These are phyloP conservation scores for Danionella cerebrum DNA, from an alignment of 2,113 vertebrate species.

Conservation along the genomic window DNA sequence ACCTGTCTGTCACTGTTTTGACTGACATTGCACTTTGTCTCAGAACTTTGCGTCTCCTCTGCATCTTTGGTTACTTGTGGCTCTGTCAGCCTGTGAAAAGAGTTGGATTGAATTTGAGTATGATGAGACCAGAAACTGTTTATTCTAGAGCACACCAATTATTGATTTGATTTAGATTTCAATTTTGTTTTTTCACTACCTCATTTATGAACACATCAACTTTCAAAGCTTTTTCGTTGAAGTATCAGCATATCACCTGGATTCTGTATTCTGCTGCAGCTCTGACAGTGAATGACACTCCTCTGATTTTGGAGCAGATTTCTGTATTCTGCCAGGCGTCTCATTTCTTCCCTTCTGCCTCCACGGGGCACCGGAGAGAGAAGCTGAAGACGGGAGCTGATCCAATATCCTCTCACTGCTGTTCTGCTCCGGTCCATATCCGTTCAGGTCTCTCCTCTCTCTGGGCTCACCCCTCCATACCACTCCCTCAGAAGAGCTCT, in stretches of 20 bases:
- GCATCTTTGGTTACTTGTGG: neutral
- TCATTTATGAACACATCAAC: no score
- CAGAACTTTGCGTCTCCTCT: neutral
- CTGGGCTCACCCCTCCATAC: conserved; percentile 29
- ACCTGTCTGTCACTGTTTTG: conserved; percentile 4
- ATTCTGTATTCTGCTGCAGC: neutral
- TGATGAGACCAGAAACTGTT: no score
- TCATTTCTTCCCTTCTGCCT: conserved; percentile 55
- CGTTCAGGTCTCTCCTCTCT: neutral
- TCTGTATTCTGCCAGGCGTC: neutral
- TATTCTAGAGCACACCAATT: no score
- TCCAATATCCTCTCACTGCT: conserved; percentile 21
- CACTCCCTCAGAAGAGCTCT: conserved; percentile 39
- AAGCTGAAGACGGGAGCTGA: conserved; percentile 23
- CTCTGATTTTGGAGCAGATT: neutral
- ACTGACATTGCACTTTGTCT: neutral
- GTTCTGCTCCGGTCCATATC: conserved; percentile 33
- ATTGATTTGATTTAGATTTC: no score
- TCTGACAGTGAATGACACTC: neutral
- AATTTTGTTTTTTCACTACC: no score
- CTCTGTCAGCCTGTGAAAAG: neutral
- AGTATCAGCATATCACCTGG: neutral
- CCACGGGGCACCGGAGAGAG: conserved; percentile 51
- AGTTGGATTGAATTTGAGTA: no score
- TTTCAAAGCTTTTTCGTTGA: no score